Evolutionary conservation across 2,888 invertebrate species (phyloP).

Genomic region (Leptarthrus brevirostris): DNA sequence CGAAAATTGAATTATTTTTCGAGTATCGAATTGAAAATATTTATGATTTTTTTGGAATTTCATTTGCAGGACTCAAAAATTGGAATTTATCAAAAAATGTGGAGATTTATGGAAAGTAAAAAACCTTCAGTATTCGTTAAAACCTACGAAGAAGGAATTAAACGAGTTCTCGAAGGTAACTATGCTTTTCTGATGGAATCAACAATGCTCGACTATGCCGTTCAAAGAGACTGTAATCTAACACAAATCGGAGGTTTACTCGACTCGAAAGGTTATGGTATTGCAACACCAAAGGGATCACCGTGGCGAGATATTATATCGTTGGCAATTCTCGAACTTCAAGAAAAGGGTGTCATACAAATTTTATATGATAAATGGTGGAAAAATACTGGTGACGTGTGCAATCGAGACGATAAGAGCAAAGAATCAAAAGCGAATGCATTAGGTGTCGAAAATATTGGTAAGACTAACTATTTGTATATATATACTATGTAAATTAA

Average conservation of each 20-base stretch:
- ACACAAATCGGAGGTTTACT: conserved; percentile 92
- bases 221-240: conserved; percentile 94
- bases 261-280: conserved; percentile 85
- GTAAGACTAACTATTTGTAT: conserved; percentile 65
- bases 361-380: conserved; percentile 98
- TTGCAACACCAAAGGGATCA: conserved; percentile 94
- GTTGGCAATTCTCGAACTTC: conserved; percentile 91
- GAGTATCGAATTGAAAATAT: background rate
- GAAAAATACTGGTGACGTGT: conserved; percentile 94
- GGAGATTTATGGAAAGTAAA: conserved; percentile 90
- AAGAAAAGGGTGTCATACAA: conserved; percentile 94
- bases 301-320: conserved; percentile 98
- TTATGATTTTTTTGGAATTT: too few relatives aligned
- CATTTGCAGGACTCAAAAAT: conserved; percentile 85
- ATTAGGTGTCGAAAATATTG: conserved; percentile 85
- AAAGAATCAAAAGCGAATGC: conserved; percentile 95
- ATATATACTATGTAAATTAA: conserved; percentile 21
- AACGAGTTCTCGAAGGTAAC: conserved; percentile 85
- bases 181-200: conserved; percentile 99
- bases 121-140: conserved; percentile 86
- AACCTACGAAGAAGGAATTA: conserved; percentile 91
- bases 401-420: conserved; percentile 86
- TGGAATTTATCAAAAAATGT: conserved; percentile 93
- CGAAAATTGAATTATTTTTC: conserved; percentile 1
- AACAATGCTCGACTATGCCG: conserved; percentile 95